Percentiles rank a stretch among this genome's conserved stretches.
Evolutionary conservation across 1,140 invertebrate species (phyloP).

Genomic region (Trichonephila inaurata): DNA sequence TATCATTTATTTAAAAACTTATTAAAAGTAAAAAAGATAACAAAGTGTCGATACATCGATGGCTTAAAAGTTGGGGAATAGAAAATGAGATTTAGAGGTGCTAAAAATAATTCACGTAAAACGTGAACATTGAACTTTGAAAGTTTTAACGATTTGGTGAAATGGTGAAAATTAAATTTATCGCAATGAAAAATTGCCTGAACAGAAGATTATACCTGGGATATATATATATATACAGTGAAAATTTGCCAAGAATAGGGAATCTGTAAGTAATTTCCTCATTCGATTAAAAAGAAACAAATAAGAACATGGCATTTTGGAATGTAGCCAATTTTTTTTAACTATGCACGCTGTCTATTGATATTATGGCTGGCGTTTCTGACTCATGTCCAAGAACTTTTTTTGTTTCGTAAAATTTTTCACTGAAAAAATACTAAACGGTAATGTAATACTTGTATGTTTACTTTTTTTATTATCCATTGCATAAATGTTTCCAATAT

Average conservation of each 20-base stretch:
- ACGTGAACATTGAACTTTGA: neutral
- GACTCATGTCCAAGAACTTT: neutral
- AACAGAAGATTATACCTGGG: conserved; percentile 14
- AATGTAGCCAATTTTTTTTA: neutral
- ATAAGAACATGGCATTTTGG: conserved; percentile 16
- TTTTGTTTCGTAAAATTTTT: neutral
- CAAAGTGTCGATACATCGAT: too few species aligned
- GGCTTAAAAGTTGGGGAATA: too few species aligned
- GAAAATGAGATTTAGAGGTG: too few species aligned
- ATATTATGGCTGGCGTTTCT: neutral
- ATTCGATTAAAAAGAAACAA: conserved; percentile 31
- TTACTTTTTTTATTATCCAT: too few species aligned
- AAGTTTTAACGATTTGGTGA: neutral
- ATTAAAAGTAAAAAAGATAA: too few species aligned
- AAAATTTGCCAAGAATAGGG: conserved; percentile 35
- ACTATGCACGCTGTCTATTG: neutral
- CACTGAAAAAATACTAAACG: neutral
- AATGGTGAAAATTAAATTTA: neutral
- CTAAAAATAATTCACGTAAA: neutral
- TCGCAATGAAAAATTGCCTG: conserved; percentile 10
- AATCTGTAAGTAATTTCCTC: conserved; percentile 24
- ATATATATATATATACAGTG: too few species aligned
- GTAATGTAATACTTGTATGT: neutral
- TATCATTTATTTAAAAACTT: too few species aligned
- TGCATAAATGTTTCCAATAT: too few species aligned